A percentile compares a stretch with the other conserved stretches of the same genome.
Evolutionary conservation across 1,140 invertebrate species (phyloP).

Genomic region (Eumaeus atala): DNA sequence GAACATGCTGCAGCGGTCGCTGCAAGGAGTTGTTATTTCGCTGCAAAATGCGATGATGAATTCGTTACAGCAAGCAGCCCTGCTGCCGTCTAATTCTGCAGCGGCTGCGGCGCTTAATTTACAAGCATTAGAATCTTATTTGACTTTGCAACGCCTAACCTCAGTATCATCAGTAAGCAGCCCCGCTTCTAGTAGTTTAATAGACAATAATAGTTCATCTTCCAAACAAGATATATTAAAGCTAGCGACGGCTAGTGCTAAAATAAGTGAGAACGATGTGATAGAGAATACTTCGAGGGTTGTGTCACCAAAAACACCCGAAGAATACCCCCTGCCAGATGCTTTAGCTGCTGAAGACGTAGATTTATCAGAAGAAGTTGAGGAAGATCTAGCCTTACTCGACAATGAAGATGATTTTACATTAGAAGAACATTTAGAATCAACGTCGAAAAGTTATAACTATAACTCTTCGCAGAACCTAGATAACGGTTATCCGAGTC

Average conservation of each 20-base stretch:
- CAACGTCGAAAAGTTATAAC: conserved; percentile 62
- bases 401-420: conserved; percentile 76
- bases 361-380: conserved; percentile 77
- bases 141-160: conserved; percentile 84
- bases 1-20: conserved; percentile 78
- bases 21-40: conserved; percentile 82
- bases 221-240: conserved; percentile 74
- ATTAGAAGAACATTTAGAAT: conserved; percentile 70
- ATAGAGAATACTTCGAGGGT: conserved; percentile 55
- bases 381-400: conserved; percentile 76
- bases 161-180: conserved; percentile 69
- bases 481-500: conserved; percentile 75
- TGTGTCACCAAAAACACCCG: conserved; percentile 65
- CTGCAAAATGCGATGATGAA: conserved; percentile 85
- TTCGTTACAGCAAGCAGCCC: conserved; percentile 82
- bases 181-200: conserved; percentile 41
- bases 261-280: conserved; percentile 76
- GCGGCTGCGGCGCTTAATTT: conserved; percentile 86
- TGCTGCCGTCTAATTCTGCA: conserved; percentile 84
- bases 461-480: conserved; percentile 69
- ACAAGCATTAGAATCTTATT: conserved; percentile 87
- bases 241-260: conserved; percentile 74
- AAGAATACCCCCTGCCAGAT: conserved; percentile 61
- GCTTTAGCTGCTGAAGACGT: conserved; percentile 75
- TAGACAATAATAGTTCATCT: conserved; percentile 43